Evolutionary conservation across 2,113 vertebrate species (phyloP).

Genomic region (Ciconia boyciana): DNA sequence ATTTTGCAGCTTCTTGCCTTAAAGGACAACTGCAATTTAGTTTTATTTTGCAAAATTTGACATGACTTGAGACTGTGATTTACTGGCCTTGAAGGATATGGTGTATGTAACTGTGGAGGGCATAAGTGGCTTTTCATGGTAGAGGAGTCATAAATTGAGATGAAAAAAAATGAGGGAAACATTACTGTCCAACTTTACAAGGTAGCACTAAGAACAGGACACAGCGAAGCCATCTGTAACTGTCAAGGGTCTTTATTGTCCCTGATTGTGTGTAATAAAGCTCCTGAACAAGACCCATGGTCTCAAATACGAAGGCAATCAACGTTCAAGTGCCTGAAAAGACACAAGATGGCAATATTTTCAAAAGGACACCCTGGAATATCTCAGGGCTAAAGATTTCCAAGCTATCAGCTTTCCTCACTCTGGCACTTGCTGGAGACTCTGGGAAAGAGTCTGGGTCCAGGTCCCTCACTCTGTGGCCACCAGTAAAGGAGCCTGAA

Average conservation of each 20-base stretch:
- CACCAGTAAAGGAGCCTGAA: neutral
- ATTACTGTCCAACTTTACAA: constrained; percentile 36
- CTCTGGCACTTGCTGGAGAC: neutral
- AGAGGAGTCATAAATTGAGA: constrained; percentile 46
- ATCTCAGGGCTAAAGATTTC: rapidly evolving
- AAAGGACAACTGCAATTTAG: constrained; percentile 19
- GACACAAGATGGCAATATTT: constrained; percentile 59
- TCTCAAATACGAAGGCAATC: neutral
- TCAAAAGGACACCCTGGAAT: neutral
- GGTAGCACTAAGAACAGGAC: constrained; percentile 9
- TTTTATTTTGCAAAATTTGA: constrained; percentile 49
- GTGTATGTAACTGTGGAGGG: neutral
- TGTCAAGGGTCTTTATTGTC: constrained; percentile 43
- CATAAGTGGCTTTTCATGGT: constrained; percentile 35
- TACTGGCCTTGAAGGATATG: constrained; percentile 34
- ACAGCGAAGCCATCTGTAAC: neutral
- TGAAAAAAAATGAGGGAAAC: constrained; percentile 26
- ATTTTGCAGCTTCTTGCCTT: neutral
- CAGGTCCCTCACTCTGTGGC: rapidly evolving
- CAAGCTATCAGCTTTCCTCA: neutral
- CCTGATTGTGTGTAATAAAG: constrained; percentile 16
- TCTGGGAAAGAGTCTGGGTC: neutral
- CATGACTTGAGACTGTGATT: constrained; percentile 19
- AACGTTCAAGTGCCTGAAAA: neutral
- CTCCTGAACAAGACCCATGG: neutral